Percentiles rank a stretch among this genome's conserved stretches.
phyloP scores from a whole-genome alignment of 1,140 invertebrate species.

The Trichonephila clavata region DNA sequence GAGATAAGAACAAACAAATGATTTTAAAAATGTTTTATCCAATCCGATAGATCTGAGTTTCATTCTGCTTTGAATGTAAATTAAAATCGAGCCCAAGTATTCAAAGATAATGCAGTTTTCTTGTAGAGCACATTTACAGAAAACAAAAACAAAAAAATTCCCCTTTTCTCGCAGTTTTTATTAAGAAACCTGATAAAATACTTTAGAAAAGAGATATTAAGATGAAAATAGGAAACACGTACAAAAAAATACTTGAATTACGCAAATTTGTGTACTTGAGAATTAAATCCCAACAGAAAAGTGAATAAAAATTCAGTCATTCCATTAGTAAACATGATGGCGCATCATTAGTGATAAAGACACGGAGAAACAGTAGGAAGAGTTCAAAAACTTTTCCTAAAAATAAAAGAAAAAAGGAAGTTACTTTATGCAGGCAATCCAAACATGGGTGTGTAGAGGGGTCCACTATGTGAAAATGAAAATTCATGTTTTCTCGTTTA shows the following conservation, averaged over 20 bases:
- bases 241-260: not conserved
- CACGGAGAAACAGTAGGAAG: not conserved
- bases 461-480: slow-evolving; percentile 58
- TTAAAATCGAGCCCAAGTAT: not conserved
- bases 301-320: not conserved
- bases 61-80: not conserved
- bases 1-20: no score
- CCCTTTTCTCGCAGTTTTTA: not conserved
- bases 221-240: not conserved
- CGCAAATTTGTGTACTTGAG: not conserved
- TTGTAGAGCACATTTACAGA: not conserved
- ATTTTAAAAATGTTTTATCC: no score
- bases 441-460: not conserved
- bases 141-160: no score
- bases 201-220: not conserved
- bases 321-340: not conserved
- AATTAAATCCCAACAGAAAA: not conserved
- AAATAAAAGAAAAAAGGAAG: slow-evolving; percentile 15
- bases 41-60: no score
- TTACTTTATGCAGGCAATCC: slow-evolving; percentile 43
- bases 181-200: not conserved
- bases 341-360: not conserved
- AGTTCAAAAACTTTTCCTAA: slow-evolving; percentile 15
- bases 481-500: slow-evolving; percentile 73
- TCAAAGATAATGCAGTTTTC: not conserved